Percentiles rank a stretch among this genome's conserved stretches.
Evolutionary conservation across 2,113 vertebrate genomes (phyloP).

Genomic region (Mesembrinibis cayennensis): DNA sequence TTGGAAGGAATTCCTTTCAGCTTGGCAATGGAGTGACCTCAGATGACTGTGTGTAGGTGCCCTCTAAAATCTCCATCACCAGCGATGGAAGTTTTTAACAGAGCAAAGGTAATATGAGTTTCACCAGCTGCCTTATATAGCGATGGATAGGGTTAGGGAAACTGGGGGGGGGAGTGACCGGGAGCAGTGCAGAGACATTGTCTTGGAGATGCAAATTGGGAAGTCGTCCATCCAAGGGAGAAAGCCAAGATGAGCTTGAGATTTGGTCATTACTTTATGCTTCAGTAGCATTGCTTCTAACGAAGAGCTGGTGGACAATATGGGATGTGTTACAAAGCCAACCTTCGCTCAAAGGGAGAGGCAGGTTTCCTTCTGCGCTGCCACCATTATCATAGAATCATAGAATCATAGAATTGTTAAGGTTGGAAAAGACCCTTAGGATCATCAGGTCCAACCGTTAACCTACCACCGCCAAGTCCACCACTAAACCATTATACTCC

Average conservation of each 20-base stretch:
- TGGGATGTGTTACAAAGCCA: background rate
- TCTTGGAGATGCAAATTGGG: background rate
- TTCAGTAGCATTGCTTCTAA: fast-evolving
- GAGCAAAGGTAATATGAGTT: background rate
- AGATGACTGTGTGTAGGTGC: background rate
- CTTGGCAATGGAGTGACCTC: background rate
- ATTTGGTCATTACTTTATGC: background rate
- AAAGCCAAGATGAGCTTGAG: background rate
- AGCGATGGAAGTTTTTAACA: background rate
- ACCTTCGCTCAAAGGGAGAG: background rate
- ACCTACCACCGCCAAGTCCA: too few relatives aligned
- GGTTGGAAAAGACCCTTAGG: too few relatives aligned
- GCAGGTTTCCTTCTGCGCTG: background rate
- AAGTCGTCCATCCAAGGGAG: background rate
- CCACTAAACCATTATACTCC: fast-evolving
- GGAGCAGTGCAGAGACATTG: background rate
- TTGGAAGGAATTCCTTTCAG: background rate
- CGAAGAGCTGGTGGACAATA: background rate
- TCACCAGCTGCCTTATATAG: background rate
- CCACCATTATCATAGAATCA: fast-evolving
- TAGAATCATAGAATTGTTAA: too few relatives aligned
- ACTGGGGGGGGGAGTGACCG: too few relatives aligned
- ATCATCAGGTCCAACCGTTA: too few relatives aligned
- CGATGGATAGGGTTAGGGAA: background rate
- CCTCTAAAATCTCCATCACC: background rate